Evolutionary conservation across 2,113 vertebrate genomes (phyloP).

Genomic region (Struthidea cinerea): DNA sequence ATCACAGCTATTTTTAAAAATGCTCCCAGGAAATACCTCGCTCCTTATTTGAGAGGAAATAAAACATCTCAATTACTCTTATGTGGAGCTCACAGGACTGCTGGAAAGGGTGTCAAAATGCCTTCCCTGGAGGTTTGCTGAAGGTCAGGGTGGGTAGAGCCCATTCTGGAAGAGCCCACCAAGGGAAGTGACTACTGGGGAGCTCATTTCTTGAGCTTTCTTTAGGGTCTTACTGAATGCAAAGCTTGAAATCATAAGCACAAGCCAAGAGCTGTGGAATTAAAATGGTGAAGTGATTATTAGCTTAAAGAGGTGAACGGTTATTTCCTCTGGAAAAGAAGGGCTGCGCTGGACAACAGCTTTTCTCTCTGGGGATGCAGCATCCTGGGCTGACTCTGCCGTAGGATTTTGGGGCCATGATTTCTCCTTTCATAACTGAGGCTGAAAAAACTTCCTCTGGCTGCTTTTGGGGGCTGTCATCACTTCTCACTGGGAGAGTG

Average conservation of each 20-base stretch:
- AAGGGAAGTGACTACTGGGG: background rate
- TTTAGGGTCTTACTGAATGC: background rate
- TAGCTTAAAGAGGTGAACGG: slow-evolving; percentile 25
- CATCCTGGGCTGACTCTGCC: background rate
- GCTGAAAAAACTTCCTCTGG: background rate
- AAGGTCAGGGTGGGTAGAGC: background rate
- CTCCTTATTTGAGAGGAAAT: background rate
- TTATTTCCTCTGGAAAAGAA: background rate
- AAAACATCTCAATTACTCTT: background rate
- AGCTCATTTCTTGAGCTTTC: slow-evolving; percentile 16
- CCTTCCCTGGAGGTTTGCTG: background rate
- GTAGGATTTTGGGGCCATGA: background rate
- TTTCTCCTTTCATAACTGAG: background rate
- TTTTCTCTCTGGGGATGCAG: rapidly evolving
- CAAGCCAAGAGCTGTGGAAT: slow-evolving; percentile 18
- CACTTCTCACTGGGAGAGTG: background rate
- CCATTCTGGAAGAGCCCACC: background rate
- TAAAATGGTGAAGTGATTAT: slow-evolving; percentile 17
- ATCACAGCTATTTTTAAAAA: rapidly evolving
- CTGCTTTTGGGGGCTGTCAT: background rate
- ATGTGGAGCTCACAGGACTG: rapidly evolving
- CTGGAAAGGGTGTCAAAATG: background rate
- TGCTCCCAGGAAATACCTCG: background rate
- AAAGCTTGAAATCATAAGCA: slow-evolving; percentile 20
- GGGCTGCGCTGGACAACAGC: background rate